These are phyloP conservation scores for Drosophila paulistorum DNA, from an alignment of 1,140 invertebrate species.

Conservation along the genomic window DNA sequence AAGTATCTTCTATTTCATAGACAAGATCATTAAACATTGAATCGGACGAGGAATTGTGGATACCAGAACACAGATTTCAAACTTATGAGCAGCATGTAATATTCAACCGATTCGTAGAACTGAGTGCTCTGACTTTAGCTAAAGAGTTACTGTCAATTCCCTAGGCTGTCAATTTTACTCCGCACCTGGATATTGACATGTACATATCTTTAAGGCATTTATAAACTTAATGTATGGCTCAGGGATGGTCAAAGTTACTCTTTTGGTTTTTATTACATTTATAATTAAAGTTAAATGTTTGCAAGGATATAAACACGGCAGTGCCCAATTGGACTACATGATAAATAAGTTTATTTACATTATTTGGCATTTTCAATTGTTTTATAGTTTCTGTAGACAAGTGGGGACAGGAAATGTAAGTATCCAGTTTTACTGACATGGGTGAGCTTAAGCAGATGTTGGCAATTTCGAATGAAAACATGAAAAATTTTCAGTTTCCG, in stretches of 20 bases:
- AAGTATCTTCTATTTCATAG: too few species aligned
- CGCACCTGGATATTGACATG: background rate
- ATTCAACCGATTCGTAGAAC: too few species aligned
- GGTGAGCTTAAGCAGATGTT: constrained; percentile 10
- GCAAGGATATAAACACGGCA: background rate
- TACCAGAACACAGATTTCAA: too few species aligned
- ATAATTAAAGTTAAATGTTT: too few species aligned
- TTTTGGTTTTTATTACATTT: too few species aligned
- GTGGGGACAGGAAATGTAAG: background rate
- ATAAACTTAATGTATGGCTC: background rate
- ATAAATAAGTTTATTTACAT: background rate
- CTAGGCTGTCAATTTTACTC: background rate
- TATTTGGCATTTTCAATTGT: background rate
- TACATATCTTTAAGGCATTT: background rate
- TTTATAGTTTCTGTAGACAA: background rate
- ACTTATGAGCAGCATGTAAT: too few species aligned
- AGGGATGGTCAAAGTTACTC: background rate
- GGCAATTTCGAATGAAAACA: constrained; percentile 4
- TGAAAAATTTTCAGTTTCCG: constrained; percentile 14
- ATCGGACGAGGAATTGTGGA: too few species aligned
- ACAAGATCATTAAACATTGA: too few species aligned
- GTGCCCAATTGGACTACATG: constrained; percentile 28
- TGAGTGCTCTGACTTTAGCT: too few species aligned
- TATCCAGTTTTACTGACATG: background rate
- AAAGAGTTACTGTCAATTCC: too few species aligned